Evolutionary conservation across 37 sponge, comb jelly and placozoan genomes (phyloP), one percentile per base, ranked within the genome.

Genomic region (Oscarella lobularis): DNA sequence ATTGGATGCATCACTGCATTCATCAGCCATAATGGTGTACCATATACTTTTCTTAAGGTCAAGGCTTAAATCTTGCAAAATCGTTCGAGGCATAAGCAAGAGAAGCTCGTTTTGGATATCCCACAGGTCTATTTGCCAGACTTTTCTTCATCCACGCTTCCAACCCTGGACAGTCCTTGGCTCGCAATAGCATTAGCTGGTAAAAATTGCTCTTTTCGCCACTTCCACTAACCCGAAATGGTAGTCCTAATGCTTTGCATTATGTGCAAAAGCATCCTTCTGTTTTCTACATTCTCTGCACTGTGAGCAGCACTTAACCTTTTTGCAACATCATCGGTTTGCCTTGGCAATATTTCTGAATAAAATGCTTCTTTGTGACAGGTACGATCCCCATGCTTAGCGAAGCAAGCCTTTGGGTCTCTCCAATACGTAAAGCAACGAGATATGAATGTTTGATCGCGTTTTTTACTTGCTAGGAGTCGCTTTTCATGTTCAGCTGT

Each of bases 101-200:
- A 88, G 77, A 80, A 85, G 81, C 77, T 89, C 89, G 77, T 89
- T 89, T 33, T 89, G 89, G 41, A 79, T 85, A 27, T 82, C 83
- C 68, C n/a, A n/a, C n/a, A n/a, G n/a, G n/a, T n/a, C n/a, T n/a
- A n/a, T n/a, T n/a, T n/a, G n/a, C n/a, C n/a, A n/a, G n/a, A 32
- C 78, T 86, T 32, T 33, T 80, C 32, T 80, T 48, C 60, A 89
- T 73, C 90, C 84, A 83, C 6, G 83, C 65, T 3, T 48, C 38
- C 33, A 82, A 39, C 76, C 70, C 39, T 35, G 85, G 86, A 40
- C 67, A 80, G 39, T 76, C 77, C 73, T 84, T 80, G 32, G 81
- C 81, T 54, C 84, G 76, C 71, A 87, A 77, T 3, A 36, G 38
- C 66, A 84, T 75, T 39, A 84, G 73, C 68, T 87, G 84, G 60